Base-by-base conservation (phyloP, 2,797 vertebrate genomes). In the Propithecus perrieri region DNA sequence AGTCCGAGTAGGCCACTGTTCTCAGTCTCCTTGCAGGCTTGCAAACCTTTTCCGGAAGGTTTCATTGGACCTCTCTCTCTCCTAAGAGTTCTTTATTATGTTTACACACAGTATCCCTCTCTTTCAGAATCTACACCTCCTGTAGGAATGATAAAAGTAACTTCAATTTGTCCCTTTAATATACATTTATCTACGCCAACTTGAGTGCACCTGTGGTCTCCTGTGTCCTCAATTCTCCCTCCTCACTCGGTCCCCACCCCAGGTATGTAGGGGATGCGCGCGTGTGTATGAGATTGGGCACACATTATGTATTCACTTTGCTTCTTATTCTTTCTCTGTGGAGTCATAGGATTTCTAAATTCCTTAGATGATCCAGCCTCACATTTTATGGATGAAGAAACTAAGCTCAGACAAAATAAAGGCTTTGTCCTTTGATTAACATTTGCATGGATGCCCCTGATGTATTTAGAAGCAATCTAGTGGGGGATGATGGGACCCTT, bases 391-490 rank as follows among this genome's bases (percentile, higher is more conserved):
- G 91, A 71, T 92, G 95, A 91, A 94, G 92, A 93, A 89, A 63
- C 94, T 89, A 81, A 97, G 55, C 95, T 95, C 91, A 96, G 89
- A 97, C 91, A 96, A 93, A 97, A 96, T 78, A 85, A 78, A 93
- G 55, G 46, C 93, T 92, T 93, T 93, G 72, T 96, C 79, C n/a
- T 96, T 96, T 76, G 85, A 88, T 93, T 95, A 59, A 50, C 28
- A 8, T 90, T 94, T 87, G 84, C 65, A 22, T 96, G 95, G 89
- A 83, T 59, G 65, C 43, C 26, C 46, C 75, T 74, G 69, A 74
- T 92, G 89, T 93, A 74, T 91, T 89, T 22, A 76, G 88, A 93
- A 94, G 50, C 12, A 30, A 7, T 53, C 48, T 85, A 74, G 41
- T 57, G 30, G 88, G 46, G 38, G 24, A 11, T 65, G 88, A 18